Conservation (phyloP, 1,140 invertebrate species). For the Cotesia typhae region DNA sequence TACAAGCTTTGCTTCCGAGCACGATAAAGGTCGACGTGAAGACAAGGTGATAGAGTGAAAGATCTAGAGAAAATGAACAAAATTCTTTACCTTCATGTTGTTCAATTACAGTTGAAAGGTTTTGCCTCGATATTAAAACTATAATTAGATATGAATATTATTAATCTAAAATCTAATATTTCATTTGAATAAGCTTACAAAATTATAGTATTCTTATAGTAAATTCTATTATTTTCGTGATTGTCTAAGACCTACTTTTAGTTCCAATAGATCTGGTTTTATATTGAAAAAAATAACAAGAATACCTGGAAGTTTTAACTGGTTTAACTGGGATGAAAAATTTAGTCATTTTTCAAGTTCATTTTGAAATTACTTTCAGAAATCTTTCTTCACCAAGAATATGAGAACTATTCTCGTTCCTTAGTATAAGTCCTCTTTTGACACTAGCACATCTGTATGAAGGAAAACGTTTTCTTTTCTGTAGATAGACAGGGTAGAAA, state of each 20-base stretch:
- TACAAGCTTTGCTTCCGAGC: conserved; percentile 52
- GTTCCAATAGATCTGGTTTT: too few species aligned
- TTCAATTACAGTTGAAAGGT: conserved; percentile 4
- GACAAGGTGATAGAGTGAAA: conserved; percentile 22
- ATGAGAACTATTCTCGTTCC: conserved; percentile 13
- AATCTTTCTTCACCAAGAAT: conserved; percentile 33
- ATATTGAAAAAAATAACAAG: neutral
- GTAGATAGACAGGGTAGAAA: conserved; percentile 14
- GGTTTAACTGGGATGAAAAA: conserved; percentile 29
- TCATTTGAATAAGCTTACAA: too few species aligned
- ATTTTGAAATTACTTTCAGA: conserved; percentile 30
- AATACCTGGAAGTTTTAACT: conserved; percentile 24
- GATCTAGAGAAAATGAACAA: conserved; percentile 18
- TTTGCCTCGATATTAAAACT: neutral
- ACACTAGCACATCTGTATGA: conserved; percentile 19
- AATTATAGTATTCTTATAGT: too few species aligned
- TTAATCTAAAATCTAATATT: too few species aligned
- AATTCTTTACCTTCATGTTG: conserved; percentile 3
- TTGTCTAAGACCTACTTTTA: too few species aligned
- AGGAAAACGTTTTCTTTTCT: conserved; percentile 19
- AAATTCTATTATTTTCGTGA: too few species aligned
- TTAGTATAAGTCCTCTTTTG: neutral
- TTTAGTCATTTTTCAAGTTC: conserved; percentile 24
- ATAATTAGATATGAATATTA: neutral
- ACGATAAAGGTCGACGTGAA: conserved; percentile 33